phyloP scores from a whole-genome alignment of 2,888 invertebrate species.

The Hydroisotoma schaefferi region DNA sequence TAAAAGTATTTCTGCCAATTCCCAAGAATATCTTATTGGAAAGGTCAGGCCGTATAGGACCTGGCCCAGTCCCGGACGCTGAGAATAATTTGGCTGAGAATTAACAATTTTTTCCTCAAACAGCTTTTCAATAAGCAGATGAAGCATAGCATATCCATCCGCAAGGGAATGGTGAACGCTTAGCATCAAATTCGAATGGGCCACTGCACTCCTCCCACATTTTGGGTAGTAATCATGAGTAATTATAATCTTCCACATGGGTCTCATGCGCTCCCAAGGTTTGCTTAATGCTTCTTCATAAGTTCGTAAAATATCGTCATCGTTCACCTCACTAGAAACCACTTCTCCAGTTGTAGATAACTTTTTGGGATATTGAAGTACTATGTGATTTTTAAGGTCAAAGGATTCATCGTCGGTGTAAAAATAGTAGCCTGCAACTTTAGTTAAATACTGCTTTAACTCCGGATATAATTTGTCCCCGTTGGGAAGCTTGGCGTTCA shows the following conservation, averaged over 20 bases:
- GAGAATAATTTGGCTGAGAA: too few relatives aligned
- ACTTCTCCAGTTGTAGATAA: too few relatives aligned
- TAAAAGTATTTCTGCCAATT: too few relatives aligned
- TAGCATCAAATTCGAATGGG: neutral
- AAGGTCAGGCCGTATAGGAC: neutral
- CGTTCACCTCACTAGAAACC: neutral
- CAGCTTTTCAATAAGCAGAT: neutral
- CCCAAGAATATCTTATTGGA: too few relatives aligned
- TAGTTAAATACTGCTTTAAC: neutral
- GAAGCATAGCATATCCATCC: neutral
- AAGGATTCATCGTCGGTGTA: neutral
- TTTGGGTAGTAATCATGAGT: neutral
- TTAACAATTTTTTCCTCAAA: too few relatives aligned
- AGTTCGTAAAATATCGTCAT: neutral
- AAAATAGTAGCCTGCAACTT: neutral
- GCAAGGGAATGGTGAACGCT: neutral
- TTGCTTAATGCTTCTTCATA: too few relatives aligned
- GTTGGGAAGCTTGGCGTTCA: neutral
- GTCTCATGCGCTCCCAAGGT: neutral
- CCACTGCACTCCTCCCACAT: neutral
- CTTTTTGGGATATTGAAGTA: too few relatives aligned
- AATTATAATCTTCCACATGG: neutral
- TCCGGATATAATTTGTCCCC: neutral
- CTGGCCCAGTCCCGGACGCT: neutral
- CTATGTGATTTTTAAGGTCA: neutral